Conservation (phyloP, 1,140 invertebrate species). For the Tetragnatha versicolor region DNA sequence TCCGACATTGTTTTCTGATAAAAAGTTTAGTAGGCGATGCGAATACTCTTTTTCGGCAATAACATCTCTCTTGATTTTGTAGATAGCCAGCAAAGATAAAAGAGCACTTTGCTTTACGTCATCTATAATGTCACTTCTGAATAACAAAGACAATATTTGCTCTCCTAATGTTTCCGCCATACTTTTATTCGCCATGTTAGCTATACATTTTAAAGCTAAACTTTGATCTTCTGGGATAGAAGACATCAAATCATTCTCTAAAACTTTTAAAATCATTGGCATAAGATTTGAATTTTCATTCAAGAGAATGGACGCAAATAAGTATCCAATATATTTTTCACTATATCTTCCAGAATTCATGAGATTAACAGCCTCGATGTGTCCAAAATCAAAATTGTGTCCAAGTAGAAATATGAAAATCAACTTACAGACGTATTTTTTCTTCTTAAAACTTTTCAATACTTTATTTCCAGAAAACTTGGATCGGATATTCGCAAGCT, state of each 20-base stretch:
- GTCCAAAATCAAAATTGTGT: conserved; percentile 99
- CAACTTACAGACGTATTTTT: conserved; percentile 99
- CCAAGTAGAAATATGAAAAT: conserved; percentile 98
- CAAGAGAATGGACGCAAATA: conserved; percentile 78
- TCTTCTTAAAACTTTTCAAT: conserved; percentile 99
- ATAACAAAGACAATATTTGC: conserved; percentile 96
- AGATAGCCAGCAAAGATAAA: conserved; percentile 89
- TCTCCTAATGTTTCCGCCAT: conserved; percentile 99
- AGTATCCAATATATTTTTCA: conserved; percentile 94
- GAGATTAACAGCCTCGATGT: conserved; percentile 99
- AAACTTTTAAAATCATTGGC: conserved; percentile 98
- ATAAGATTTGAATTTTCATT: conserved; percentile 99
- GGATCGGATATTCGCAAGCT: conserved; percentile 98
- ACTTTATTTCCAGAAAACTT: conserved; percentile 99
- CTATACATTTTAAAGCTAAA: conserved; percentile 97
- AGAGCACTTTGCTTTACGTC: conserved; percentile 99
- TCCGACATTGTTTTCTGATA: conserved; percentile 97
- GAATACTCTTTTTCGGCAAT: conserved; percentile 98
- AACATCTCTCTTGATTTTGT: conserved; percentile 89
- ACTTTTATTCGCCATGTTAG: conserved; percentile 98
- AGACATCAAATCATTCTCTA: conserved; percentile 97
- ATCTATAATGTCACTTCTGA: conserved; percentile 98
- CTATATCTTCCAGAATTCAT: conserved; percentile 99
- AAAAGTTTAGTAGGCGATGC: conserved; percentile 94
- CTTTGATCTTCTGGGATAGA: conserved; percentile 98